phyloP scores from a whole-genome alignment of 2,113 vertebrate genomes.

The Tichodroma muraria region DNA sequence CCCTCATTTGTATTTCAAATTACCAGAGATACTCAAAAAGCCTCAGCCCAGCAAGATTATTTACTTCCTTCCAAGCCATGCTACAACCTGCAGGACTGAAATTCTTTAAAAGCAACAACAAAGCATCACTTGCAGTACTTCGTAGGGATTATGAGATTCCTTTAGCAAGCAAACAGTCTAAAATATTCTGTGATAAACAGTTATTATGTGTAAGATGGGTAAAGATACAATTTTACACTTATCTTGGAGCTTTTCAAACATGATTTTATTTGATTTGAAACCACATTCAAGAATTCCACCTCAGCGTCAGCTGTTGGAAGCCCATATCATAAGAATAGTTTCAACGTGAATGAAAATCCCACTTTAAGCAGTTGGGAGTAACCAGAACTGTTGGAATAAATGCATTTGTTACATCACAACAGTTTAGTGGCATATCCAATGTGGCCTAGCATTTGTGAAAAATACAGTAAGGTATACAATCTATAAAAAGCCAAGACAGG shows the following conservation, averaged over 20 bases:
- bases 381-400: neutral
- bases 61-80: neutral
- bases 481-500: neutral
- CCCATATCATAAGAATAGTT: neutral
- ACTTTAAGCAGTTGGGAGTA: neutral
- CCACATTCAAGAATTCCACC: neutral
- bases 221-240: neutral
- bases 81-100: neutral
- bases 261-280: neutral
- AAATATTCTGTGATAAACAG: neutral
- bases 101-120: neutral
- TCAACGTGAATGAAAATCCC: neutral
- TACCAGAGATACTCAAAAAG: neutral
- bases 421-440: neutral
- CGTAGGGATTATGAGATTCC: neutral
- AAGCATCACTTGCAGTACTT: neutral
- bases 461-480: neutral
- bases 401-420: neutral
- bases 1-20: neutral
- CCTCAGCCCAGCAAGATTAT: neutral
- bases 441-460: neutral
- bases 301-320: neutral
- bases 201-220: neutral
- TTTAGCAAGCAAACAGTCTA: neutral
- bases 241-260: neutral